Evolutionary conservation across 2,113 vertebrate genomes (phyloP).

Genomic region (Arizona elegans): DNA sequence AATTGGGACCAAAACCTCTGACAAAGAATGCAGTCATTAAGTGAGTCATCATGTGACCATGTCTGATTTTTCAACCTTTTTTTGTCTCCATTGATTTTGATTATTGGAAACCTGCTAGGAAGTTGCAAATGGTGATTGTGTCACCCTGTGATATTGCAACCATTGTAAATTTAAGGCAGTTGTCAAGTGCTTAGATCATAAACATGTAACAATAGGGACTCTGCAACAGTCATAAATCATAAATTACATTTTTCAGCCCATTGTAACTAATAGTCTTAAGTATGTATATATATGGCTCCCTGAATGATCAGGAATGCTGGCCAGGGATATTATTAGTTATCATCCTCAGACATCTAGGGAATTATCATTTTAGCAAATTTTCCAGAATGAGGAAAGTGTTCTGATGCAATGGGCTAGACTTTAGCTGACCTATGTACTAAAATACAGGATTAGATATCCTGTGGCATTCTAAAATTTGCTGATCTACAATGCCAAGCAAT

Average conservation of each 20-base stretch:
- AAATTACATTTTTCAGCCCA: neutral
- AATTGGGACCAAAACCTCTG: neutral
- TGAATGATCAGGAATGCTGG: neutral
- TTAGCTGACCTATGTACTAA: neutral
- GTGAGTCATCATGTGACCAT: neutral
- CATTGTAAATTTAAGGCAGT: neutral
- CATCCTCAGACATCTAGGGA: neutral
- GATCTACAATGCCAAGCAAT: neutral
- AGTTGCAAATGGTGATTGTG: neutral
- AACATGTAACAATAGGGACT: neutral
- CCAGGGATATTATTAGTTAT: neutral
- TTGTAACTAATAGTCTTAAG: neutral
- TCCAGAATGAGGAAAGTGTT: neutral
- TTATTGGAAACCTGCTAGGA: neutral
- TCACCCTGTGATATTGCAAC: neutral
- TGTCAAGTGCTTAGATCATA: neutral
- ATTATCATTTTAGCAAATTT: neutral
- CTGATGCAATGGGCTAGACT: neutral
- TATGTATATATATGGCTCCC: neutral
- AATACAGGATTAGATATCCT: neutral
- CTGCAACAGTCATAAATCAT: neutral
- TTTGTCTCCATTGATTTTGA: neutral
- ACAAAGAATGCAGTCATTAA: neutral
- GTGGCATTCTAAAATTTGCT: neutral
- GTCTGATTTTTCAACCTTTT: neutral